Base-by-base conservation (phyloP, 2,113 vertebrate species). In the Micromys minutus region DNA sequence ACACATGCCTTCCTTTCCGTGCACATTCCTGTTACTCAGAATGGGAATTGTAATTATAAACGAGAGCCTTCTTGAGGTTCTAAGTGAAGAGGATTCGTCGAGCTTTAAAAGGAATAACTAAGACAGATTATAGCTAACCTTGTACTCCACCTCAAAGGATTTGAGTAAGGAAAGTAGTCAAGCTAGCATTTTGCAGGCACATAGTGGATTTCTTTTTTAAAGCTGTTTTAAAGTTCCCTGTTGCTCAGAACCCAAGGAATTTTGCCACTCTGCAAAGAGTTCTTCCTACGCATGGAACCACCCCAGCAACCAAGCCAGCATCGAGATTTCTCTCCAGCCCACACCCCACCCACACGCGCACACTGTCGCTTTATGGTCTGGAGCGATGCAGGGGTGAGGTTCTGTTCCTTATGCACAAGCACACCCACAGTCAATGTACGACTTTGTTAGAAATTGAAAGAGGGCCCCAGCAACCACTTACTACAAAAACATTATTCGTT, bases 41-140 rank as follows among this genome's bases (percentile, higher is more conserved):
- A 85, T 87, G 52, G 80, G 87, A 55, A 89, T 90, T 93, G 79
- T 93, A 57, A 93, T 92, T 94, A 92, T 55, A 95, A 93, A 87
- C 45, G 88, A 93, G 57, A 75, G 21, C n/a, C 47, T 95, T 87
- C 67, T 89, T 22, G 50, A 91, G 69, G 21, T 55, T 80, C 0
- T 71, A 31, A 81, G 74, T 39, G 59, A 72, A 52, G 29, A 93
- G 39, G 59, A 77, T 71, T 76, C 45, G 12, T 63, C 74, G n/a
- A 90, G 89, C 83, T 76, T 17, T 88, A 76, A 95, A 76, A 85
- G 5, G 36, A 93, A 61, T 95, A 94, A 89, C 87, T 77, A 69
- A 77, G 92, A 34, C 77, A 81, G 65, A 89, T 63, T 12, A 79
- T 36, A 61, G 42, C 75, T 34, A n/a, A 77, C 50, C 81, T 89